Conservation (phyloP, 1,140 invertebrate species). For the Acromyrmex echinatior region DNA sequence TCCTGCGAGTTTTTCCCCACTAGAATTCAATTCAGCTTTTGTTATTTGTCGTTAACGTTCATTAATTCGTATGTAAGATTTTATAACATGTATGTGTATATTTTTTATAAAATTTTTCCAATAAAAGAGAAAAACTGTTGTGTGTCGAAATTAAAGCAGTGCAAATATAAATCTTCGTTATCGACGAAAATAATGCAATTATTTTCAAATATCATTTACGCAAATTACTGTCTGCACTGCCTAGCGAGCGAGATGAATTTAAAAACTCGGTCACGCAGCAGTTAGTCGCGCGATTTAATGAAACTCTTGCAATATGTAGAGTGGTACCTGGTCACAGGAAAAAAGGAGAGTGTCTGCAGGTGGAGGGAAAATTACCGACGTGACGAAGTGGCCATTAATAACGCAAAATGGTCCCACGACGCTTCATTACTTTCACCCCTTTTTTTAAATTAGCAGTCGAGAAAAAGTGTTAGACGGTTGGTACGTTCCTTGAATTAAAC, state of each 20-base stretch:
- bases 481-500: conserved; percentile 44
- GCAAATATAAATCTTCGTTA: conserved; percentile 10
- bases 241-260: conserved; percentile 62
- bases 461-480: conserved; percentile 38
- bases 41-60: conserved; percentile 72
- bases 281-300: conserved; percentile 79
- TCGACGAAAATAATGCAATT: conserved; percentile 17
- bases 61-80: conserved; percentile 59
- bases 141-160: neutral
- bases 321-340: conserved; percentile 61
- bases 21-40: conserved; percentile 42
- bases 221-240: conserved; percentile 27
- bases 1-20: neutral
- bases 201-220: conserved; percentile 48
- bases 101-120: neutral
- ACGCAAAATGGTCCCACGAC: conserved; percentile 68
- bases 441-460: conserved; percentile 62
- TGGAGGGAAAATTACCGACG: conserved; percentile 65
- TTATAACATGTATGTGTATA: neutral
- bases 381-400: conserved; percentile 79
- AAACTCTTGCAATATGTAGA: conserved; percentile 74
- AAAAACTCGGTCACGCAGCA: conserved; percentile 76
- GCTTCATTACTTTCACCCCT: conserved; percentile 71
- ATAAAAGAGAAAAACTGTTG: neutral
- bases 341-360: conserved; percentile 41